A percentile compares a stretch with the other conserved stretches of the same genome.
Conservation (phyloP, 2,888 invertebrate genomes). For the Drosophila prostipennis region DNA sequence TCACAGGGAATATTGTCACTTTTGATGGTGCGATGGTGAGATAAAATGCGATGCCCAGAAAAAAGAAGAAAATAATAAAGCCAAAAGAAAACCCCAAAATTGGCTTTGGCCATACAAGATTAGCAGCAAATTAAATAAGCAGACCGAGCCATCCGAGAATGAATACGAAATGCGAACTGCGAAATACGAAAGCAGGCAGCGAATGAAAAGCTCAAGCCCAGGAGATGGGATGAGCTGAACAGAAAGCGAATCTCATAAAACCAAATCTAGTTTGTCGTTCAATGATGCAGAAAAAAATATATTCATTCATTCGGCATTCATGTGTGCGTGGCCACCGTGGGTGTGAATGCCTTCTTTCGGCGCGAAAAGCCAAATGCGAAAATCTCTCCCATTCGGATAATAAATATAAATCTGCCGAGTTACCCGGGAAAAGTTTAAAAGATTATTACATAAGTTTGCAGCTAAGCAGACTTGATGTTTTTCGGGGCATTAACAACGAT, state of each 20-base stretch:
- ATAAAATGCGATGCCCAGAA: conserved; percentile 41
- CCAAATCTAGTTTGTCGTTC: conserved; percentile 78
- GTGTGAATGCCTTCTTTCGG: conserved; percentile 21
- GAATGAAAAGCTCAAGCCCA: conserved; percentile 20
- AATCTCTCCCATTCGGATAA: conserved; percentile 7
- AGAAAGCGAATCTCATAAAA: conserved; percentile 76
- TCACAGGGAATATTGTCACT: conserved; percentile 69
- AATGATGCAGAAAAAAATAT: conserved; percentile 76
- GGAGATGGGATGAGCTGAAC: conserved; percentile 60
- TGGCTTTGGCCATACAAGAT: conserved; percentile 67
- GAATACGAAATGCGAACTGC: conserved; percentile 29
- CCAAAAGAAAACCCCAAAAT: conserved; percentile 49
- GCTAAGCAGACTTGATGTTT: conserved; percentile 28
- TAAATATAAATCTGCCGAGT: conserved; percentile 15
- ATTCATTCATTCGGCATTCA: conserved; percentile 57
- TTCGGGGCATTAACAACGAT: conserved; percentile 19
- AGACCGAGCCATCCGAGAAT: conserved; percentile 57
- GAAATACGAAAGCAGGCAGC: conserved; percentile 5
- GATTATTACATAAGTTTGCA: conserved; percentile 34
- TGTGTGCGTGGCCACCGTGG: conserved; percentile 52
- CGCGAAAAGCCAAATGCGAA: conserved; percentile 1
- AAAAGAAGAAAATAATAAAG: conserved; percentile 30
- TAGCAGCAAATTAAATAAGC: conserved; percentile 80
- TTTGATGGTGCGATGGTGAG: conserved; percentile 69
- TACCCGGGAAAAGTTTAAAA: conserved; percentile 27